phyloP scores from a whole-genome alignment of 2,888 invertebrate genomes.

The Bellardia bayeri region DNA sequence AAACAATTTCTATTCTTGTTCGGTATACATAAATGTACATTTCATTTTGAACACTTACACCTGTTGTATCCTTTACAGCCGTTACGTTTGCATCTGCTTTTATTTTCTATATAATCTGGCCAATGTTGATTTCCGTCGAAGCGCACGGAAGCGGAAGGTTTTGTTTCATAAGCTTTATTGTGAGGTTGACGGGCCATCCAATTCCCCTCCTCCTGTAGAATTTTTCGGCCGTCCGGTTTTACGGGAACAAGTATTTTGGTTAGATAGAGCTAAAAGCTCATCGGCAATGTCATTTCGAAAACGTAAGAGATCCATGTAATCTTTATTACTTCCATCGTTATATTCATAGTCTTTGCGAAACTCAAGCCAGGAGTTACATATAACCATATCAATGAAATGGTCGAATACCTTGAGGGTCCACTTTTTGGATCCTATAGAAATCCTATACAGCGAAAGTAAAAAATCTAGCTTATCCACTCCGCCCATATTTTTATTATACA shows the following conservation, averaged over 20 bases:
- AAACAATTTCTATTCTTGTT: too few species aligned
- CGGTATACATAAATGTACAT: neutral
- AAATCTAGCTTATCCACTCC: conserved; percentile 58
- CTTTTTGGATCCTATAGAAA: conserved; percentile 56
- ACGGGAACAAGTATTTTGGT: too few species aligned
- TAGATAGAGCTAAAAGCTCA: too few species aligned
- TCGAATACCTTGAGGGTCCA: conserved; percentile 61
- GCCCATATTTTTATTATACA: conserved; percentile 64
- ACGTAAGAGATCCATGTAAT: conserved; percentile 38
- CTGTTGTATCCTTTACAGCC: neutral
- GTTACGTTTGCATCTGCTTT: conserved; percentile 3
- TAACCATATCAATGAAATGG: conserved; percentile 32
- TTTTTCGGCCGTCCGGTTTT: too few species aligned
- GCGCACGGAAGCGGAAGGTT: conserved; percentile 2
- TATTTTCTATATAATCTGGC: conserved; percentile 1
- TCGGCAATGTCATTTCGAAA: conserved; percentile 53
- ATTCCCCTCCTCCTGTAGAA: neutral
- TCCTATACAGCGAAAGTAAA: conserved; percentile 47
- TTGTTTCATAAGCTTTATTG: neutral
- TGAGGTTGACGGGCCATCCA: neutral
- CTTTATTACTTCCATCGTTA: neutral
- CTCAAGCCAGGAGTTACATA: conserved; percentile 59
- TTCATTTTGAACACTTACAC: conserved; percentile 31
- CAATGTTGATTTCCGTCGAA: conserved; percentile 40
- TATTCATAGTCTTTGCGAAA: conserved; percentile 24